These are phyloP conservation scores for Brachionus sp. DNA, from an alignment of 1,140 invertebrate species.

Conservation along the genomic window DNA sequence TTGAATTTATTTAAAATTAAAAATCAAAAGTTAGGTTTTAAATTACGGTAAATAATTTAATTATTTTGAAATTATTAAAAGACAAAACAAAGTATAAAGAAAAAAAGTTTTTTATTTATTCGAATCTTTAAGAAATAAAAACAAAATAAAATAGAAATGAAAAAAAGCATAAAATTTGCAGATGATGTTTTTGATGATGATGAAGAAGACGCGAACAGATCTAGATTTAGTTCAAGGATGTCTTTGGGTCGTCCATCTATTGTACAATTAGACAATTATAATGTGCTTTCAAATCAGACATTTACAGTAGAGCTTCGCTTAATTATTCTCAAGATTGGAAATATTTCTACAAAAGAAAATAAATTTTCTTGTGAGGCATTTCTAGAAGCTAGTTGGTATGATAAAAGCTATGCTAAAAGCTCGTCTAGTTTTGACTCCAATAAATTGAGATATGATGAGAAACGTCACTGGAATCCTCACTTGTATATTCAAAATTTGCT, in stretches of 20 bases:
- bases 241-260: neutral
- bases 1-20: too few species aligned
- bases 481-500: constrained; percentile 23
- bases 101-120: neutral
- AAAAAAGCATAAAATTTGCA: constrained; percentile 25
- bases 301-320: constrained; percentile 29
- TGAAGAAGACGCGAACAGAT: neutral
- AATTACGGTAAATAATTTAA: too few species aligned
- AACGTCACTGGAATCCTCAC: constrained; percentile 25
- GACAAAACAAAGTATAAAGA: neutral
- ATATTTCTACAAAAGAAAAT: constrained; percentile 7
- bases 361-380: constrained; percentile 36
- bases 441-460: constrained; percentile 7
- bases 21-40: too few species aligned
- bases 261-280: neutral
- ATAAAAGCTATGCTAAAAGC: neutral
- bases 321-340: constrained; percentile 26
- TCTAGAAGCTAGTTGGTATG: constrained; percentile 17
- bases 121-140: neutral
- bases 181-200: constrained; percentile 11
- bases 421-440: neutral
- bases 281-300: neutral
- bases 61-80: neutral
- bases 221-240: neutral
- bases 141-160: constrained; percentile 12